A percentile compares a stretch with the other conserved stretches of the same genome.
These are phyloP conservation scores for Ambastaia sidthimunki DNA, from an alignment of 2,797 vertebrate genomes.

Conservation along the genomic window DNA sequence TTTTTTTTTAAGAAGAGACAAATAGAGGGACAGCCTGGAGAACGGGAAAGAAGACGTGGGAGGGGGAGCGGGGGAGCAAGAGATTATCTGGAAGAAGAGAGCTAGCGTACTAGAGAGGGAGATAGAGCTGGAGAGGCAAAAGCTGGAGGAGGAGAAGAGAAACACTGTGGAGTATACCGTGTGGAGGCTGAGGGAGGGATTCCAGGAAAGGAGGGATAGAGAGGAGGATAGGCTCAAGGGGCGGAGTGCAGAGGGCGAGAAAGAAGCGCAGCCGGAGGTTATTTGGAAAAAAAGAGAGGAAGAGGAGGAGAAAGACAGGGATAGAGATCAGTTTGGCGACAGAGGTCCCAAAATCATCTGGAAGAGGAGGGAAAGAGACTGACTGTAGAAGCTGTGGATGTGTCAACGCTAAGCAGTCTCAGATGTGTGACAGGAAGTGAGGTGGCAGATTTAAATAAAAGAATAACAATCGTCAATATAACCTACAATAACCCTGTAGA, in stretches of 20 bases:
- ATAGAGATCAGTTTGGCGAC: slow-evolving; percentile 54
- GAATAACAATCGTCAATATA: neutral
- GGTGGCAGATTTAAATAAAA: slow-evolving; percentile 16
- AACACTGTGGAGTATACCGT: slow-evolving; percentile 78
- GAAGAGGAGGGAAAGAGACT: slow-evolving; percentile 57
- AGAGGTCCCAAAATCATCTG: slow-evolving; percentile 61
- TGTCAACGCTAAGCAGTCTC: slow-evolving; percentile 5
- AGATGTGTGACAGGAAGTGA: slow-evolving; percentile 27
- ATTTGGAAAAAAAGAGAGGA: slow-evolving; percentile 66
- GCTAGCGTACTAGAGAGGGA: slow-evolving; percentile 72
- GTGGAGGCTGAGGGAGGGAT: slow-evolving; percentile 81
- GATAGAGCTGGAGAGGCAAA: slow-evolving; percentile 70
- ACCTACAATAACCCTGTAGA: neutral
- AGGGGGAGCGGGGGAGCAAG: slow-evolving; percentile 71
- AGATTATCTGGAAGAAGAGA: slow-evolving; percentile 84
- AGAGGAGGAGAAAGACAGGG: slow-evolving; percentile 55
- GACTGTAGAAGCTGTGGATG: slow-evolving; percentile 25
- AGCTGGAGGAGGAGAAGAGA: slow-evolving; percentile 78
- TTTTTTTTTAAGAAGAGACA: no score
- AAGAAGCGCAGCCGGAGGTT: slow-evolving; percentile 59
- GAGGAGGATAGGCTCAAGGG: slow-evolving; percentile 67
- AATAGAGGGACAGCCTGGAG: slow-evolving; percentile 80
- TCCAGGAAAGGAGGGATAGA: slow-evolving; percentile 79
- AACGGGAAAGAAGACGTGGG: slow-evolving; percentile 80
- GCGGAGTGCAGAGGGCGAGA: slow-evolving; percentile 60